These are phyloP conservation scores for Hemibagrus guttatus DNA, from an alignment of 2,797 vertebrate species.

Conservation along the genomic window DNA sequence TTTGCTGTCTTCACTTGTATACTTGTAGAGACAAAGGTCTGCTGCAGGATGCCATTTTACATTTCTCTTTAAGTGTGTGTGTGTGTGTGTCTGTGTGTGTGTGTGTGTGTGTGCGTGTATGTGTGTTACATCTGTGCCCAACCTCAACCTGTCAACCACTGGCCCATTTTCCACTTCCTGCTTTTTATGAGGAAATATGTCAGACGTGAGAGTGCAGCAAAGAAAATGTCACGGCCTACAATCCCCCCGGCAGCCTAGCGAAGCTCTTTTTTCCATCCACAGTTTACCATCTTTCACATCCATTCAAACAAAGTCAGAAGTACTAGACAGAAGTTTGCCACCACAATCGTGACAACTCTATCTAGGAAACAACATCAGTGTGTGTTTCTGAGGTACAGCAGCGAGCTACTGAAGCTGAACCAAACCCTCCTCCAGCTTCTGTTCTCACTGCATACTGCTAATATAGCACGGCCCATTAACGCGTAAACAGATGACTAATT, in stretches of 20 bases:
- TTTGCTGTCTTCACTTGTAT: background rate
- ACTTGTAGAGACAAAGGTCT: constrained; percentile 18
- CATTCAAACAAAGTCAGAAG: background rate
- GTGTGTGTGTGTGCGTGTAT: constrained; percentile 8
- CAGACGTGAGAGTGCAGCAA: constrained; percentile 7
- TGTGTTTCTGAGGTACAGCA: constrained; percentile 2
- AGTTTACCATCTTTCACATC: constrained; percentile 22
- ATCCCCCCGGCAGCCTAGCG: background rate
- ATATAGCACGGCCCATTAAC: constrained; percentile 42
- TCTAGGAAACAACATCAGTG: background rate
- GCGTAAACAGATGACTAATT: constrained; percentile 49
- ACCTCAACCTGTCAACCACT: constrained; percentile 35
- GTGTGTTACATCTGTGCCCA: constrained; percentile 17
- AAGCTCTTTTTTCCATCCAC: constrained; percentile 6
- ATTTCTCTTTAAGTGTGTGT: constrained; percentile 14
- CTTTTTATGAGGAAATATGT: constrained; percentile 22
- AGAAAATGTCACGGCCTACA: constrained; percentile 38
- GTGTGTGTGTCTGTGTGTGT: constrained; percentile 16
- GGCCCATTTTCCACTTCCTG: constrained; percentile 25
- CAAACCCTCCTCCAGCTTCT: background rate
- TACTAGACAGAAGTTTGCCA: background rate
- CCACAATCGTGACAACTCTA: background rate
- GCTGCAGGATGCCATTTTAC: constrained; percentile 14
- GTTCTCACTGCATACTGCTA: background rate
- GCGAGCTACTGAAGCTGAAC: constrained; percentile 1